These are phyloP conservation scores for Agelaius tricolor DNA, from an alignment of 2,113 vertebrate species.

Conservation along the genomic window DNA sequence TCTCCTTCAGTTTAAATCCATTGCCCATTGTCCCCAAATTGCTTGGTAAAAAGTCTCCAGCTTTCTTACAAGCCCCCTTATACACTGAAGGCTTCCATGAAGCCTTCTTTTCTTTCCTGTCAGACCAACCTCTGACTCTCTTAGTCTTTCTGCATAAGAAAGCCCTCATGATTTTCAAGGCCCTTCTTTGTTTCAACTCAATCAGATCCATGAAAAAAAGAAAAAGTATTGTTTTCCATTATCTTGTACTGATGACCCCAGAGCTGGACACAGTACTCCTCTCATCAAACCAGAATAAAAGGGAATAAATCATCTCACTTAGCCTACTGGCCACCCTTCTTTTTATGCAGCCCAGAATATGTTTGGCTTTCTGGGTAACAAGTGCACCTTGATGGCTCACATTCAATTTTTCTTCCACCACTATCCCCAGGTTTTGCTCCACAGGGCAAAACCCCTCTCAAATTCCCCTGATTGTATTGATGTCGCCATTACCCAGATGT, in stretches of 20 bases:
- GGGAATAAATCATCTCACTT: background rate
- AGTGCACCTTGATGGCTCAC: background rate
- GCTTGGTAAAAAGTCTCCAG: background rate
- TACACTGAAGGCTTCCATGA: background rate
- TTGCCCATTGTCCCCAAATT: background rate
- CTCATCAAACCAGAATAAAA: background rate
- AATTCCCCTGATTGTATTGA: background rate
- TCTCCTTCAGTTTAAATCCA: background rate
- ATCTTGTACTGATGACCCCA: background rate
- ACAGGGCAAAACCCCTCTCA: background rate
- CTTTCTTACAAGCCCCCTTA: background rate
- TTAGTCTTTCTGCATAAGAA: background rate
- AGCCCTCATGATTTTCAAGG: background rate
- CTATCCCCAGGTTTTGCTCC: background rate
- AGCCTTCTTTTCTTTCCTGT: background rate
- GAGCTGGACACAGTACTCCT: background rate
- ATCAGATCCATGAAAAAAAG: background rate
- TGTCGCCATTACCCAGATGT: background rate
- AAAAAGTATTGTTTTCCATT: background rate
- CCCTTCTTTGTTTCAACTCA: background rate
- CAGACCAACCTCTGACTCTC: background rate
- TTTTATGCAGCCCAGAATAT: background rate
- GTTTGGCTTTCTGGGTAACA: background rate
- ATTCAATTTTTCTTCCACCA: background rate
- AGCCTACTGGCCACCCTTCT: rapidly evolving